Conservation (phyloP, 2,888 invertebrate species). For the Nomada fucata region DNA sequence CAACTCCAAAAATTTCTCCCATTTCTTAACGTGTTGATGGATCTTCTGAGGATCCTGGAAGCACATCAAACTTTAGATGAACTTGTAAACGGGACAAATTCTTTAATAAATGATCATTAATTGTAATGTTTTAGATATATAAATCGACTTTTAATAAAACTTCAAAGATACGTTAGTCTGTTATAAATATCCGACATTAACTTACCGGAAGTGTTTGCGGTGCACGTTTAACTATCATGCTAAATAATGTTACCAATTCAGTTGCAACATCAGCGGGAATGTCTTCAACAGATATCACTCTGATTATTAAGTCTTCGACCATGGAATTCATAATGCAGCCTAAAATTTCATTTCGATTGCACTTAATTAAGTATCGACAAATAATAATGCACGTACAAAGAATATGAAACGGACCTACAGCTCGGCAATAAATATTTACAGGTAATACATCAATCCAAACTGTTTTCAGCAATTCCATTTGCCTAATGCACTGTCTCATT, state of each 20-base stretch:
- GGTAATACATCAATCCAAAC: conserved; percentile 96
- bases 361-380: not conserved
- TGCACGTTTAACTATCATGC: conserved; percentile 89
- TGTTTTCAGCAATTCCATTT: conserved; percentile 92
- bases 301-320: conserved; percentile 88
- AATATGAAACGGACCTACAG: conserved; percentile 84
- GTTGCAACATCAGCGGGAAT: conserved; percentile 93
- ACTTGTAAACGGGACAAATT: conserved; percentile 12
- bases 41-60: conserved; percentile 88
- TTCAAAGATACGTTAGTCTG: conserved; percentile 5
- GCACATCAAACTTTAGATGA: conserved; percentile 42
- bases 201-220: conserved; percentile 90
- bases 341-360: conserved; percentile 75
- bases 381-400: conserved; percentile 58
- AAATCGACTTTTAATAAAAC: conserved; percentile 30
- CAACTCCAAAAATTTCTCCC: conserved; percentile 93
- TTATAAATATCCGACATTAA: conserved; percentile 20
- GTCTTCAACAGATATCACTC: conserved; percentile 91
- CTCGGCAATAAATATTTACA: conserved; percentile 89
- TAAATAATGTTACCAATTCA: conserved; percentile 91
- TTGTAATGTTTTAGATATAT: conserved; percentile 45
- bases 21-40: conserved; percentile 87
- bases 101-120: conserved; percentile 20
- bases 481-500: conserved; percentile 93
- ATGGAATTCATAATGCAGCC: conserved; percentile 89